Conservation (phyloP, 2,113 vertebrate species). For the Irena cyanogastra region DNA sequence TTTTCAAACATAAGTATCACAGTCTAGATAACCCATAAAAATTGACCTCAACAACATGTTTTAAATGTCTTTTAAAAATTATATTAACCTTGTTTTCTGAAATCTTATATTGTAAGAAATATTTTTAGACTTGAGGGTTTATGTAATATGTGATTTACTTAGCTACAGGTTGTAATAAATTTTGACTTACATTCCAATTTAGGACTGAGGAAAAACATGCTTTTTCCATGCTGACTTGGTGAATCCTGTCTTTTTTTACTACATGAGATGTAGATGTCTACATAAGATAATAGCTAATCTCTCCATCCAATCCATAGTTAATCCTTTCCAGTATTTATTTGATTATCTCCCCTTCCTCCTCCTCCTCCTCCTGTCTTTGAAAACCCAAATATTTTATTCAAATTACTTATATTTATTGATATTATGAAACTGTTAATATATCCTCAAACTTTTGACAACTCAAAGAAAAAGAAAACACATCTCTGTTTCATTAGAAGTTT, state of each 20-base stretch:
- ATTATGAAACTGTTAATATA: neutral
- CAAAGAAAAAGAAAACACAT: neutral
- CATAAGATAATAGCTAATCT: constrained; percentile 62
- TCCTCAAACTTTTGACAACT: neutral
- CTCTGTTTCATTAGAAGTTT: neutral
- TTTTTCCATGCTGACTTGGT: neutral
- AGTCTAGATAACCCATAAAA: neutral
- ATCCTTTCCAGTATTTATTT: constrained; percentile 55
- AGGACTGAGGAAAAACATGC: neutral
- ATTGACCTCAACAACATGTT: neutral
- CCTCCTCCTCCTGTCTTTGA: constrained; percentile 28
- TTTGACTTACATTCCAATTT: constrained; percentile 44
- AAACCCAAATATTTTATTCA: constrained; percentile 22
- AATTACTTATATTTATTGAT: constrained; percentile 35
- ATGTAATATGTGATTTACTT: constrained; percentile 13
- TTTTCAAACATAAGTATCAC: neutral
- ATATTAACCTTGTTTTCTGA: neutral
- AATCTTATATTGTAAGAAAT: neutral
- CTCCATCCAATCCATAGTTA: constrained; percentile 34
- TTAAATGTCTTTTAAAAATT: neutral
- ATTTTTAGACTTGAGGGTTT: neutral
- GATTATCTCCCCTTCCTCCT: constrained; percentile 27
- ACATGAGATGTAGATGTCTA: constrained; percentile 34
- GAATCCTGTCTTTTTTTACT: constrained; percentile 17
- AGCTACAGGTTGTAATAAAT: constrained; percentile 7